Evolutionary conservation across 2,797 vertebrate species (phyloP).

Genomic region (Poliocrania exsul): DNA sequence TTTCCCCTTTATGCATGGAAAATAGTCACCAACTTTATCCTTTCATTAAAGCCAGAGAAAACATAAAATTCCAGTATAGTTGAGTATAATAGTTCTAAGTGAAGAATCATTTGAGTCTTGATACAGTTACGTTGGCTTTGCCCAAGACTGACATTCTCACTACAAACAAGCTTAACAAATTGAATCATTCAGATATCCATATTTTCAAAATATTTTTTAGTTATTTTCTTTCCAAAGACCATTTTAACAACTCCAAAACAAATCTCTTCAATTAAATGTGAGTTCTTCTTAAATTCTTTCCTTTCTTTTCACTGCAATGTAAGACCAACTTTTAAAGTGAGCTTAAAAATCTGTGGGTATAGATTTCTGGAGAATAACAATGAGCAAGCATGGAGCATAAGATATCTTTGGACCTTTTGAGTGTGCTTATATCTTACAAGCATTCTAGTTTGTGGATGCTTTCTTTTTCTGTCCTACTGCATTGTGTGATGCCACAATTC

Average conservation of each 20-base stretch:
- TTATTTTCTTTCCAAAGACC: not conserved
- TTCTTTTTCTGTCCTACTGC: not conserved
- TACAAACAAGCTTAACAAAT: not conserved
- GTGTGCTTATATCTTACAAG: not conserved
- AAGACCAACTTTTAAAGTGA: not conserved
- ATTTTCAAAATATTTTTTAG: not conserved
- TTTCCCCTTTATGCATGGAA: not conserved
- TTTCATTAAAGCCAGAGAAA: not conserved
- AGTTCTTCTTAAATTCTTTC: not conserved
- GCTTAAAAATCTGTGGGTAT: not conserved
- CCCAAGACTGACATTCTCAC: not conserved
- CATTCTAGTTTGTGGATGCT: not conserved
- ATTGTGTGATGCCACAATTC: not conserved
- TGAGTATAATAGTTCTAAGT: not conserved
- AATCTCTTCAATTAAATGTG: not conserved
- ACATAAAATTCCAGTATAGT: not conserved
- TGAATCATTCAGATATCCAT: not conserved
- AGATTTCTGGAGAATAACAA: not conserved
- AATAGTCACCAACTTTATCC: not conserved
- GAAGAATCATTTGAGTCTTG: not conserved
- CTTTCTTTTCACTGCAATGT: not conserved
- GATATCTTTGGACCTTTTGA: not conserved
- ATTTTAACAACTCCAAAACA: not conserved
- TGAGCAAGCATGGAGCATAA: rapidly evolving
- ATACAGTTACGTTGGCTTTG: not conserved